phyloP scores from a whole-genome alignment of 2,797 vertebrate genomes.

The Orientallactaga sibirica region DNA sequence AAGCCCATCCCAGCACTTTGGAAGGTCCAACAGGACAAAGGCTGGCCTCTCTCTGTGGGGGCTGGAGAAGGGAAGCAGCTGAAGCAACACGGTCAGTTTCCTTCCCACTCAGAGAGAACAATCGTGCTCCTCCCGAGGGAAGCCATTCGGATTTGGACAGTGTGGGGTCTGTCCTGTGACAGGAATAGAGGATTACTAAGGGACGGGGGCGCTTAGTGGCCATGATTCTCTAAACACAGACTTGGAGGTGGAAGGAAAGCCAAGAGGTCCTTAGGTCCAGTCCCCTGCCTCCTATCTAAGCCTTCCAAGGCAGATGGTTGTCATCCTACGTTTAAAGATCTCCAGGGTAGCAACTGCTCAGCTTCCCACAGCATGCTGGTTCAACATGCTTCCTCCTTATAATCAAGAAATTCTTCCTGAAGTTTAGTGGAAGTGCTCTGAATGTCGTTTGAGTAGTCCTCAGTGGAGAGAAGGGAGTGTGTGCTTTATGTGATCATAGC shows the following conservation, averaged over 20 bases:
- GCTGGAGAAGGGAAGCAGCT: slow-evolving; percentile 77
- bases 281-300: slow-evolving; percentile 70
- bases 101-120: slow-evolving; percentile 78
- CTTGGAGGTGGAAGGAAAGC: slow-evolving; percentile 73
- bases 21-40: slow-evolving; percentile 66
- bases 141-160: slow-evolving; percentile 67
- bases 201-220: slow-evolving; percentile 46
- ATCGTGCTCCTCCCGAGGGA: slow-evolving; percentile 70
- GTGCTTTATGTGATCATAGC: not conserved
- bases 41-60: slow-evolving; percentile 73
- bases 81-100: slow-evolving; percentile 81
- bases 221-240: slow-evolving; percentile 49
- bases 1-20: slow-evolving; percentile 41
- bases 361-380: slow-evolving; percentile 58
- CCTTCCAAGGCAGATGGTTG: slow-evolving; percentile 80
- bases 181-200: slow-evolving; percentile 65
- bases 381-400: slow-evolving; percentile 40
- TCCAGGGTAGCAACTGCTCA: slow-evolving; percentile 55
- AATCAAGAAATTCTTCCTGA: slow-evolving; percentile 69
- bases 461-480: slow-evolving; percentile 38
- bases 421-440: slow-evolving; percentile 37
- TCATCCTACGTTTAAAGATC: slow-evolving; percentile 75
- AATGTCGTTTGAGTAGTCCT: not conserved
- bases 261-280: slow-evolving; percentile 74
- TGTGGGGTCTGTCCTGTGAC: slow-evolving; percentile 78